Conservation (phyloP, 2,888 invertebrate genomes). For the Oscheius onirici region DNA sequence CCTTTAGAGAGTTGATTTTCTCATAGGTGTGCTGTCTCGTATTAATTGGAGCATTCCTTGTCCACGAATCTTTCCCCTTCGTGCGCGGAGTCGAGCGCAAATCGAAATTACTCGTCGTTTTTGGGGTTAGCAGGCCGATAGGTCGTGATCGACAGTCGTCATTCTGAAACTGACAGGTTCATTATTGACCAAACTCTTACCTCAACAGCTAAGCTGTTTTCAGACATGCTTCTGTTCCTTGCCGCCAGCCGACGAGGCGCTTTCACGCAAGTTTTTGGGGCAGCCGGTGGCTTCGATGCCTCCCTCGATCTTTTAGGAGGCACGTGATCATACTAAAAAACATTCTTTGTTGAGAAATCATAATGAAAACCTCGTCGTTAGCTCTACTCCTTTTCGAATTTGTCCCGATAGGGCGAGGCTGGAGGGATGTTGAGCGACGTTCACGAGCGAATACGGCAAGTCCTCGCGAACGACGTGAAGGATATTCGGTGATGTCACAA, state of each 20-base stretch:
- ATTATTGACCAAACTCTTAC: no score
- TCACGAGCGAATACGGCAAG: constrained; percentile 1
- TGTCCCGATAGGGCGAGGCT: constrained; percentile 3
- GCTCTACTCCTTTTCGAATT: constrained; percentile 15
- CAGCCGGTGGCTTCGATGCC: not conserved
- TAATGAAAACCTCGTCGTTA: constrained; percentile 22
- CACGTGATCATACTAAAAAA: not conserved
- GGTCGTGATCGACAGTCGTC: not conserved
- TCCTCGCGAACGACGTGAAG: not conserved
- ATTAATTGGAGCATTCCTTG: constrained; percentile 16
- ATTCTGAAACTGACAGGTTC: not conserved
- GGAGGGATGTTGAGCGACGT: constrained; percentile 26
- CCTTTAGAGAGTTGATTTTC: constrained; percentile 35
- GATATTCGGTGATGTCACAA: constrained; percentile 17
- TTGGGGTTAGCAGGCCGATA: not conserved
- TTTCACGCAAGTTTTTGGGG: not conserved
- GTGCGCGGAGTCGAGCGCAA: constrained; percentile 16
- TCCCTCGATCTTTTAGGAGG: constrained; percentile 30
- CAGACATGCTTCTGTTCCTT: constrained; percentile 43
- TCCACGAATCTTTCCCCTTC: constrained; percentile 24
- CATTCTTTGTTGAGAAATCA: not conserved
- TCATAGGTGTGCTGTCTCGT: constrained; percentile 34
- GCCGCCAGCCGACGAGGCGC: not conserved
- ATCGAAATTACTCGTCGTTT: constrained; percentile 26
- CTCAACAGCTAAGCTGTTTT: constrained; percentile 25